Percentiles rank a stretch among this genome's conserved stretches.
Conservation (phyloP, 1,140 invertebrate species). For the Oscheius sp. region DNA sequence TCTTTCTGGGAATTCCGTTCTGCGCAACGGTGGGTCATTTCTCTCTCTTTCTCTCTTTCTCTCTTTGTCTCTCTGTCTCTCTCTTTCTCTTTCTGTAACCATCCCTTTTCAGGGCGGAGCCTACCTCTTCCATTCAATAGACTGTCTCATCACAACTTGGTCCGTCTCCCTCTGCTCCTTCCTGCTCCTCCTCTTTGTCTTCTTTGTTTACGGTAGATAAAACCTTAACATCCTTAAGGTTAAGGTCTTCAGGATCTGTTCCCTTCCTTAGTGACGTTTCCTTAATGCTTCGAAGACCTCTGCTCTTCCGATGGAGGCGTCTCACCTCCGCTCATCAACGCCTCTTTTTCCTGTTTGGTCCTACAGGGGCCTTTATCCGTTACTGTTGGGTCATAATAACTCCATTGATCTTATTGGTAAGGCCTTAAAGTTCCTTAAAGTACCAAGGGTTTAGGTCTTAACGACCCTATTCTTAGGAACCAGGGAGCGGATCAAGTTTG, state of each 20-base stretch:
- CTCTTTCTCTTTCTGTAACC: background rate
- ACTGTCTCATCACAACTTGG: constrained; percentile 2
- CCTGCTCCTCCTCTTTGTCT: background rate
- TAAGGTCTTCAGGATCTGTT: background rate
- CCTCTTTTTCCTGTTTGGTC: background rate
- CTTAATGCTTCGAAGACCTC: constrained; percentile 9
- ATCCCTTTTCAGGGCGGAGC: background rate
- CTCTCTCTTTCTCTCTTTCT: background rate
- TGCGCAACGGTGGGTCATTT: background rate
- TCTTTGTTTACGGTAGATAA: background rate
- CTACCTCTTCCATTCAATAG: constrained; percentile 9
- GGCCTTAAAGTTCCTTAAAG: background rate
- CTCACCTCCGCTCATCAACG: background rate
- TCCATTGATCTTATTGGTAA: background rate
- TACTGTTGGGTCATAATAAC: background rate
- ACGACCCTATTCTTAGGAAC: background rate
- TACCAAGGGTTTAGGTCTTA: background rate
- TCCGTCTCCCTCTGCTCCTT: background rate
- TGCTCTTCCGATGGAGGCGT: background rate
- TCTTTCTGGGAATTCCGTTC: background rate
- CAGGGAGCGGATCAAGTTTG: background rate
- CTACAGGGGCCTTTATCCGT: background rate
- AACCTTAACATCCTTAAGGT: background rate
- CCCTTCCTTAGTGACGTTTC: background rate
- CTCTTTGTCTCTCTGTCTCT: background rate